These are phyloP conservation scores for Scyliorhinus canicula DNA, from an alignment of 2,797 vertebrate genomes.

Conservation along the genomic window DNA sequence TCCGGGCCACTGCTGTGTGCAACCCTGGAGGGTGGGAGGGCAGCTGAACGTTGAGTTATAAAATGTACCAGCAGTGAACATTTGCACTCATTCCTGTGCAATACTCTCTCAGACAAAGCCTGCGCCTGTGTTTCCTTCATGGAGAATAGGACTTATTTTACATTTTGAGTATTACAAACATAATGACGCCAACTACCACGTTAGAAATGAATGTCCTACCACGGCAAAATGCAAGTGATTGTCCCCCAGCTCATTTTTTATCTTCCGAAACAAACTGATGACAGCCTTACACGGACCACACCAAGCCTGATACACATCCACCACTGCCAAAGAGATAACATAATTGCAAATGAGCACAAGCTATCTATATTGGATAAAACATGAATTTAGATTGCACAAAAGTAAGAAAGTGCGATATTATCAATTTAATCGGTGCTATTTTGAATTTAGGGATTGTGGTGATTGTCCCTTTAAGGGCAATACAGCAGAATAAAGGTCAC, in stretches of 20 bases:
- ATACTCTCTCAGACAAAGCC: background rate
- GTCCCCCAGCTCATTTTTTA: constrained; percentile 76
- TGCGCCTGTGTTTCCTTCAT: background rate
- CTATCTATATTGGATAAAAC: background rate
- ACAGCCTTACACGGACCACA: constrained; percentile 85
- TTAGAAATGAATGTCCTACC: constrained; percentile 59
- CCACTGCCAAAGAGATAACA: constrained; percentile 61
- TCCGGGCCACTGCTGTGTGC: no score
- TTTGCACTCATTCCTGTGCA: background rate
- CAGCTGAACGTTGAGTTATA: background rate
- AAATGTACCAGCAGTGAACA: background rate
- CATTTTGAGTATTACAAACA: background rate
- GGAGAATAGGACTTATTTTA: background rate
- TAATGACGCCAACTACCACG: background rate
- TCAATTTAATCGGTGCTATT: background rate
- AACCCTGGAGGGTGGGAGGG: no score
- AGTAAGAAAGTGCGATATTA: background rate
- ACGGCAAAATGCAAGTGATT: constrained; percentile 80
- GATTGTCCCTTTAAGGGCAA: no score
- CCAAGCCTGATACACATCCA: constrained; percentile 87
- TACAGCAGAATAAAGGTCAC: no score
- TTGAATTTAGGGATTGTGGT: no score
- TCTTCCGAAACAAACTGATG: constrained; percentile 79
- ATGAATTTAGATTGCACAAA: no score
- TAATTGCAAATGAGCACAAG: background rate